These are phyloP conservation scores for Rhabdophis nuchalis DNA, from an alignment of 2,797 vertebrate species.

Conservation along the genomic window DNA sequence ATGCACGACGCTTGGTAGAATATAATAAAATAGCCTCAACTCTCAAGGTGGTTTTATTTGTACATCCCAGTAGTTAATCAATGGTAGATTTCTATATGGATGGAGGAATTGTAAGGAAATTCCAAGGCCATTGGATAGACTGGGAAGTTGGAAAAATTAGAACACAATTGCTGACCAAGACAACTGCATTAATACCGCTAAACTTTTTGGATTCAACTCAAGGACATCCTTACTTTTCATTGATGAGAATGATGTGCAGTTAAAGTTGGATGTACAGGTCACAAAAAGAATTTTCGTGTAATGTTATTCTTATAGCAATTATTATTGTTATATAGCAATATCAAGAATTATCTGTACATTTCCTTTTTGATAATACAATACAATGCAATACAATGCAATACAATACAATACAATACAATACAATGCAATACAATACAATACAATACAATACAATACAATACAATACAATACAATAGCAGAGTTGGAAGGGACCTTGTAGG, in stretches of 20 bases:
- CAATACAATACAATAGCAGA: no score
- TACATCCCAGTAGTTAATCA: background rate
- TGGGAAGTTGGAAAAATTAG: background rate
- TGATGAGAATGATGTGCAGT: background rate
- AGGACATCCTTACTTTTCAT: background rate
- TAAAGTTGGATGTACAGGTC: background rate
- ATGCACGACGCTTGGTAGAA: background rate
- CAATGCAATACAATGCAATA: no score
- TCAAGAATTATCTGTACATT: background rate
- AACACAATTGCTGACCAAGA: background rate
- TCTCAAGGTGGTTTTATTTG: background rate
- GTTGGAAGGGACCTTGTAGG: no score
- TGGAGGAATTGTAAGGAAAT: background rate
- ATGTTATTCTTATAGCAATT: background rate
- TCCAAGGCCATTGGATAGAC: background rate
- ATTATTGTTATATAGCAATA: background rate
- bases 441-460: no score
- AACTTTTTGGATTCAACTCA: background rate
- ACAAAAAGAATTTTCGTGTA: background rate
- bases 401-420: no score
- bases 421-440: no score
- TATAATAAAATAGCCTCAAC: background rate
- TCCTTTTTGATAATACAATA: background rate
- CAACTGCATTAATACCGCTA: background rate
- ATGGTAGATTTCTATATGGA: background rate